Evolutionary conservation across 2,797 vertebrate species (phyloP), one percentile per base, ranked within the genome.

Genomic region (Synanceia verrucosa): DNA sequence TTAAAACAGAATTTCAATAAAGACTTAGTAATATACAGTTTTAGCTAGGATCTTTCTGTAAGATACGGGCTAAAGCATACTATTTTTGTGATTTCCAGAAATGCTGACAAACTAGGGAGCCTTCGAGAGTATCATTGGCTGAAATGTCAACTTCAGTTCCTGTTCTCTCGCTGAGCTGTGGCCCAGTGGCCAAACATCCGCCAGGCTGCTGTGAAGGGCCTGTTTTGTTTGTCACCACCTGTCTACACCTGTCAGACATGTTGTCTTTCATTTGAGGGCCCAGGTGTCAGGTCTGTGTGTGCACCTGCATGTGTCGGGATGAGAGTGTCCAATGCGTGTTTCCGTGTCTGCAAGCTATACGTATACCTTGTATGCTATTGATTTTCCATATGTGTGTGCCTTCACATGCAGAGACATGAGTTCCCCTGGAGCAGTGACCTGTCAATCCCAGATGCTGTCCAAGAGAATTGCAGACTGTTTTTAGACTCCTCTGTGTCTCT

Each of bases 181-280:
- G 55, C 76, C 58, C 23, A 37, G 51, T 62, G 63, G 61, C 75
- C 79, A 83, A 71, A 83, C 76, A 67, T 50, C 69, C 48, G 60
- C 36, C 73, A 73, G 58, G 57, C 70, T 59, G 47, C 43, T 79
- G 79, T 41, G 71, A 83, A 75, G 84, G 57, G 55, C 75, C 75
- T 58, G 65, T 72, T 85, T 77, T 79, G 69, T 88, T 82, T 88
- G 83, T 86, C 88, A 84, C 74, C 53, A 76, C 58, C 53, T 86
- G 81, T 84, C 86, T 63, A 43, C 75, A 82, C 74, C 69, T 81
- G 83, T 73, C 82, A 82, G 50, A 56, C 69, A 84, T 79, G 83
- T 55, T 81, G 69, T 65, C 69, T 79, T 82, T 88, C 73, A 87
- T 81, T 78, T 43, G 31, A 48, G 76, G 23, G 48, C 43, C 31